Evolutionary conservation across 1,140 invertebrate genomes (phyloP).

Genomic region (Anoplophora glabripennis): DNA sequence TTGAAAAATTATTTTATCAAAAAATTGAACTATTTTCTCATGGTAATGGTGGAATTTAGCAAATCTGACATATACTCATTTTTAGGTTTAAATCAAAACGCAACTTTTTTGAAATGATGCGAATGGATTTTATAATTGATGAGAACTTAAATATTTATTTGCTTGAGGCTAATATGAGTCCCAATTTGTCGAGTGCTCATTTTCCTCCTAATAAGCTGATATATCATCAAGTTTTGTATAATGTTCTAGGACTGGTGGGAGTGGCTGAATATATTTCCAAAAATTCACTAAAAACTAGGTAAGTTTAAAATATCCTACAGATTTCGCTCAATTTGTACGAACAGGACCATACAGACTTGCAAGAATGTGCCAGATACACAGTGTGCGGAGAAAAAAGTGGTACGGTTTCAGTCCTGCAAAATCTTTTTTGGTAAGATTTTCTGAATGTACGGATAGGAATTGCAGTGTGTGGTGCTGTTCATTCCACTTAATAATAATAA

Average conservation of each 20-base stretch:
- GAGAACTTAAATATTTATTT: conserved; percentile 83
- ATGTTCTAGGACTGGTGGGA: conserved; percentile 79
- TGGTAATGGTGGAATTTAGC: background rate
- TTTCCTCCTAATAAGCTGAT: conserved; percentile 83
- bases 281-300: conserved; percentile 29
- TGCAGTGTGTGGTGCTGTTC: too few relatives aligned
- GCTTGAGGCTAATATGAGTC: conserved; percentile 98
- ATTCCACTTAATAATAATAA: too few relatives aligned
- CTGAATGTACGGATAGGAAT: too few relatives aligned
- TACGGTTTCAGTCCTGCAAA: too few relatives aligned
- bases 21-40: background rate
- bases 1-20: background rate
- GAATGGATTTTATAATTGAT: conserved; percentile 92
- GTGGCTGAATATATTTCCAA: conserved; percentile 56
- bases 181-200: conserved; percentile 92
- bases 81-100: conserved; percentile 52
- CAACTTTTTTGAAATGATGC: conserved; percentile 92
- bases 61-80: background rate
- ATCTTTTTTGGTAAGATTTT: too few relatives aligned
- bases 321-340: too few relatives aligned
- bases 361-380: too few relatives aligned
- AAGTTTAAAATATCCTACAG: too few relatives aligned
- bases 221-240: conserved; percentile 92
- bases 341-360: too few relatives aligned
- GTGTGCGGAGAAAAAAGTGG: too few relatives aligned